Conservation (phyloP, 2,113 vertebrate genomes). For the Xiphorhynchus elegans region DNA sequence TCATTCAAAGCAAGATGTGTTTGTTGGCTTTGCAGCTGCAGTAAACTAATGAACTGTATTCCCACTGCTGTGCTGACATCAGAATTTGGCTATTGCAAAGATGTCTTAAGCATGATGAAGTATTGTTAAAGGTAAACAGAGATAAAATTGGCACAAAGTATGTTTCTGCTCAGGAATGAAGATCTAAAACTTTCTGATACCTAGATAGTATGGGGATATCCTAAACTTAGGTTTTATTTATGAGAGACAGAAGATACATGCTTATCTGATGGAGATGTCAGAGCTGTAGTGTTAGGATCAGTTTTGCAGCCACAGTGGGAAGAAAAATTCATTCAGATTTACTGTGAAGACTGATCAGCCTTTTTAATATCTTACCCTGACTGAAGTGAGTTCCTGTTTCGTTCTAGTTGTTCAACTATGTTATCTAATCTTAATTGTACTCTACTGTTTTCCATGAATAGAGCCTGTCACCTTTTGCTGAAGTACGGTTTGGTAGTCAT, state of each 20-base stretch:
- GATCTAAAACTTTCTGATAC: background rate
- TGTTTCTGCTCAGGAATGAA: background rate
- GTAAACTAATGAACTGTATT: conserved; percentile 28
- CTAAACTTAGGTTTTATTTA: background rate
- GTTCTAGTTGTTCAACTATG: background rate
- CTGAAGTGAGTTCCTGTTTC: background rate
- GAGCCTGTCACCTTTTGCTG: background rate
- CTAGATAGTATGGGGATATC: background rate
- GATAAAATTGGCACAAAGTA: background rate
- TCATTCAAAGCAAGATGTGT: background rate
- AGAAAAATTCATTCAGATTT: background rate
- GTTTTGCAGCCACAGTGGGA: background rate
- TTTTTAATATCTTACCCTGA: background rate
- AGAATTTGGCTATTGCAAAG: conserved; percentile 24
- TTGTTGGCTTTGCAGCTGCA: conserved; percentile 34
- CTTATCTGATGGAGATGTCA: background rate
- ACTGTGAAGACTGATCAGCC: background rate
- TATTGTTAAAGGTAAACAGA: background rate
- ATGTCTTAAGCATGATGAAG: background rate
- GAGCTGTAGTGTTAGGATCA: background rate
- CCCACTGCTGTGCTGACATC: conserved; percentile 8
- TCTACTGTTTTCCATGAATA: background rate
- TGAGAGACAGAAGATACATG: background rate
- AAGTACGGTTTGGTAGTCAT: background rate
- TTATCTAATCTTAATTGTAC: background rate